A percentile compares a stretch with the other conserved stretches of the same genome.
These are phyloP conservation scores for Mimachlamys varia DNA, from an alignment of 2,888 invertebrate species.

Conservation along the genomic window DNA sequence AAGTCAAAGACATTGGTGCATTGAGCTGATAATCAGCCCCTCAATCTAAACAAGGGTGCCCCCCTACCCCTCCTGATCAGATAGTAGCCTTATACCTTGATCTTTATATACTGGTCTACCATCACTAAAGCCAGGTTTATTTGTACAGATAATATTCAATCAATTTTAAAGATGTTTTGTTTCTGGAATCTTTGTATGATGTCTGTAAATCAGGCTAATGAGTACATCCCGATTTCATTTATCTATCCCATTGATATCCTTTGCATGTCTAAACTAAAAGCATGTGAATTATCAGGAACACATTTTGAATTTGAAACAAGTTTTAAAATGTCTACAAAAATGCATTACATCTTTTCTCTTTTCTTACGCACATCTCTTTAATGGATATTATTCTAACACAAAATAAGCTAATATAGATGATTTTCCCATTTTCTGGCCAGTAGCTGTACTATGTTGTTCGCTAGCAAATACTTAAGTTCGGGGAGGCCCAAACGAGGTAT, in stretches of 20 bases:
- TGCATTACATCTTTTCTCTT: too few species aligned
- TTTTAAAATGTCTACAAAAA: too few species aligned
- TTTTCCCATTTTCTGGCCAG: too few species aligned
- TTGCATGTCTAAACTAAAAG: neutral
- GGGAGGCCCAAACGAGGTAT: too few species aligned
- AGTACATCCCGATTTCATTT: neutral
- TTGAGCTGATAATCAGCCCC: neutral
- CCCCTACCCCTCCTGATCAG: neutral
- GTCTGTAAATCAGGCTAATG: conserved; percentile 4
- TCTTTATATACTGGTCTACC: neutral
- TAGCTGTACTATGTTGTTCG: too few species aligned
- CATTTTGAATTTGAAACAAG: neutral
- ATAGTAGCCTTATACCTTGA: conserved; percentile 3
- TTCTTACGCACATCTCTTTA: too few species aligned
- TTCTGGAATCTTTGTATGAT: neutral
- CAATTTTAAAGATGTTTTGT: conserved; percentile 21
- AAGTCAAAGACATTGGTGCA: neutral
- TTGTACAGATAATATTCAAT: conserved; percentile 14
- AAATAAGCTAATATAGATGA: too few species aligned
- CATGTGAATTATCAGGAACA: neutral
- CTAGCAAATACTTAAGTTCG: too few species aligned
- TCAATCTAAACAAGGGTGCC: neutral
- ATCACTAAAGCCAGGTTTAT: neutral
- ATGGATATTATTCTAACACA: too few species aligned
- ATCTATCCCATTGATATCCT: neutral